Percentiles rank a stretch among this genome's conserved stretches.
Evolutionary conservation across 2,113 vertebrate species (phyloP).

Genomic region (Noturus placidus): DNA sequence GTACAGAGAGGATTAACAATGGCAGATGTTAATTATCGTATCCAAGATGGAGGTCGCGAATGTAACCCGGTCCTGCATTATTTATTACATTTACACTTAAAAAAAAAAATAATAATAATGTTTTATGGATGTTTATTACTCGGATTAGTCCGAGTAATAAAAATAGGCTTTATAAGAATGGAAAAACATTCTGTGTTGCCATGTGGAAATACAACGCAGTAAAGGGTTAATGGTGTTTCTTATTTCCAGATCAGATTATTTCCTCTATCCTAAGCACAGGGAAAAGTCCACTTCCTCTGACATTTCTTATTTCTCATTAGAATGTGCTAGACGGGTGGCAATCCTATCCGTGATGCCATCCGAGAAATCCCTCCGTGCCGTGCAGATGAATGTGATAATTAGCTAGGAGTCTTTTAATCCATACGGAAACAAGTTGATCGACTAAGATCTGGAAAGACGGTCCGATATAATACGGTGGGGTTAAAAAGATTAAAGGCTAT

Average conservation of each 20-base stretch:
- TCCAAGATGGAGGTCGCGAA: neutral
- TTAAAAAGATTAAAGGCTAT: neutral
- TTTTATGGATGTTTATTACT: no score
- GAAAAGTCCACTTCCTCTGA: neutral
- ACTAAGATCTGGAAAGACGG: neutral
- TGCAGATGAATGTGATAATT: neutral
- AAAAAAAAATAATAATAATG: no score
- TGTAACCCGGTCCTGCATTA: no score
- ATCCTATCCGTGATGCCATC: neutral
- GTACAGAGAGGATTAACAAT: neutral
- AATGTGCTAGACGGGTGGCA: neutral
- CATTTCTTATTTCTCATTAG: neutral
- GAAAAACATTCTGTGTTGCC: no score
- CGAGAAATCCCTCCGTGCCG: neutral
- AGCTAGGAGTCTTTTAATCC: neutral
- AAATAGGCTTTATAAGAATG: no score
- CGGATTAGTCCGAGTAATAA: no score
- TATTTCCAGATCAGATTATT: neutral
- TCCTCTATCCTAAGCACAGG: neutral
- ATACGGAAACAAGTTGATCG: neutral
- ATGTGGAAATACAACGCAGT: no score
- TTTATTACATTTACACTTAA: no score
- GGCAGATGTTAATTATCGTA: neutral
- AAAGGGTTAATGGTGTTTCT: neutral
- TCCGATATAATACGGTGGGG: neutral